Percentiles rank a stretch among this genome's conserved stretches.
These are phyloP conservation scores for Xiphorhynchus erythropygius DNA, from an alignment of 2,797 vertebrate genomes.

Conservation along the genomic window DNA sequence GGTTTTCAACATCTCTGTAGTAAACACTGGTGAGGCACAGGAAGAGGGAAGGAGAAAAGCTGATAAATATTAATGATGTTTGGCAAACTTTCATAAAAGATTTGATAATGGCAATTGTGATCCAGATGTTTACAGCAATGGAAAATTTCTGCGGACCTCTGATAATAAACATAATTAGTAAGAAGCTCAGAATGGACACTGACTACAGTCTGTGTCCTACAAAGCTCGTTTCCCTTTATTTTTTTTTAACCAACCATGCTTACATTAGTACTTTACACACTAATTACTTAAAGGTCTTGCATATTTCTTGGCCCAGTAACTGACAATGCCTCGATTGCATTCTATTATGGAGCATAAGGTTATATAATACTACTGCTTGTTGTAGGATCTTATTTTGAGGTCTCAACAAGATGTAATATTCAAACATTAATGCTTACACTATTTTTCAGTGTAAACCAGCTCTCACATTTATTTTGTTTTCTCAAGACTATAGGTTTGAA, in stretches of 20 bases:
- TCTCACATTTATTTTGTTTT: not conserved
- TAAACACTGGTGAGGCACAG: not conserved
- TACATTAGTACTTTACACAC: not conserved
- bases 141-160: not conserved
- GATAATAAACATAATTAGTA: not conserved
- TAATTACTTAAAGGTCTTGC: not conserved
- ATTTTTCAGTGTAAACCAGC: not conserved
- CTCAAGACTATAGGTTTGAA: not conserved
- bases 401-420: not conserved
- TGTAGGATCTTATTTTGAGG: not conserved
- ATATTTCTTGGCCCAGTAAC: not conserved
- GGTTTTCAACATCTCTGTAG: not conserved
- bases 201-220: not conserved
- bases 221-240: rapidly evolving
- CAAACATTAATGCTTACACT: not conserved
- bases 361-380: not conserved
- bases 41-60: not conserved
- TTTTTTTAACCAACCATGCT: not conserved
- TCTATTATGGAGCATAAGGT: not conserved
- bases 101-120: not conserved
- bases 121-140: not conserved
- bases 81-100: not conserved
- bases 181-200: not conserved
- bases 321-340: not conserved
- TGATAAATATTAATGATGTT: not conserved